Evolutionary conservation across 2,113 vertebrate species (phyloP), one percentile per base, ranked within the genome.

Genomic region (Saccopteryx bilineata): DNA sequence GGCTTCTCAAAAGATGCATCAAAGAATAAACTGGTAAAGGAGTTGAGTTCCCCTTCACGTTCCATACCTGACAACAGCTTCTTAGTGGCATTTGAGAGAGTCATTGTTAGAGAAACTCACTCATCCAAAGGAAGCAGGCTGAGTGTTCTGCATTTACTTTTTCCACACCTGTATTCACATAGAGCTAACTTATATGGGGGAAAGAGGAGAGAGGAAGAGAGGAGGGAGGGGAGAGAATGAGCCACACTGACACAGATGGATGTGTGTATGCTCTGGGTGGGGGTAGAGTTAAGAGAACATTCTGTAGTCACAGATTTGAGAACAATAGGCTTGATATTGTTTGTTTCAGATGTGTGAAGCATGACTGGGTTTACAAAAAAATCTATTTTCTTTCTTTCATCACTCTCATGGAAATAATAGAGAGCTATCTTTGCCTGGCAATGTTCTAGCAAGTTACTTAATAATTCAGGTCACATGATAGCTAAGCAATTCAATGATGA

Each of bases 101-200:
- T 79, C 63, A 58, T 31, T 84, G 6, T 93, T 96, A 76, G 80
- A 95, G 95, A 95, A 96, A 93, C 26, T 90, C 78, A 85, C 14
- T 93, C 69, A 87, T 69, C 50, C 80, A 82, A 63, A 93, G 69
- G 74, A 87, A 71, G 68, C 5, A 93, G 72, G 1, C 17, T 69
- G 28, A 83, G 12, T 19, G 19, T 50, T 80, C 50, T 80, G 19
- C n/a, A 66, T 86, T 84, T 46, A 61, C 2, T 78, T 54, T 89
- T 84, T 66, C 69, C 39, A 95, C 75, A 88, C 28, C n/a, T 24
- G 26, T 68, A 83, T 76, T 93, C n/a, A 50, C 56, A 56, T 10
- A 80, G 46, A 72, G 52, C 31, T 82, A 93, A 93, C 39, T 87
- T 95, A 39, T 39, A 39, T 39, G 39, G 39, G 39, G 39, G 39